A percentile compares a stretch with the other conserved stretches of the same genome.
phyloP scores from a whole-genome alignment of 1,140 invertebrate species.

The Acromyrmex charruanus region DNA sequence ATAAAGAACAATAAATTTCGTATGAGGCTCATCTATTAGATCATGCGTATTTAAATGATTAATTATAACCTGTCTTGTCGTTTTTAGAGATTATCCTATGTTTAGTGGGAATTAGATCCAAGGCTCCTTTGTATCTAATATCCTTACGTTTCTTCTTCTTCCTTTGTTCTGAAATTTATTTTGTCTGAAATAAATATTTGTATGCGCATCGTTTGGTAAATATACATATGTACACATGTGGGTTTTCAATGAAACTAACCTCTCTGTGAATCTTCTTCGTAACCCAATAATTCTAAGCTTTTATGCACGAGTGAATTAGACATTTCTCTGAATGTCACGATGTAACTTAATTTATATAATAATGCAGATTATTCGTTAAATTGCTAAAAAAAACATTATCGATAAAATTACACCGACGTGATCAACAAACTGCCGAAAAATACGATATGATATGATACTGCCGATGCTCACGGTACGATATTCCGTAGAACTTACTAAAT shows the following conservation, averaged over 20 bases:
- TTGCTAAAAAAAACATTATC: neutral
- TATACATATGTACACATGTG: too few relatives aligned
- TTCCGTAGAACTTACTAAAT: too few relatives aligned
- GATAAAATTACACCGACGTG: neutral
- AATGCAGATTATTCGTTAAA: neutral
- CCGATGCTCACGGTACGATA: too few relatives aligned
- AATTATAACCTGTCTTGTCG: conserved; percentile 73
- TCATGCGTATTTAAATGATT: neutral
- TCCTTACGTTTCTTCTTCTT: conserved; percentile 73
- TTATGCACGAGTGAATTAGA: conserved; percentile 81
- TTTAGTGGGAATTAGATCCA: conserved; percentile 79
- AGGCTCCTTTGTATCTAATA: conserved; percentile 68
- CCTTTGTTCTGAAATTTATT: conserved; percentile 57
- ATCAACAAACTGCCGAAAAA: too few relatives aligned
- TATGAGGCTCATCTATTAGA: neutral
- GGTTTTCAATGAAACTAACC: conserved; percentile 63
- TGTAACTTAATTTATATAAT: conserved; percentile 22
- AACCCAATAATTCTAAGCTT: conserved; percentile 80
- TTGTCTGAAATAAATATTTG: conserved; percentile 41
- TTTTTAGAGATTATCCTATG: conserved; percentile 74
- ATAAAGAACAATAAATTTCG: neutral
- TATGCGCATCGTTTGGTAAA: neutral
- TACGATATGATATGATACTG: too few relatives aligned
- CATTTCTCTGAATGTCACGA: conserved; percentile 74
- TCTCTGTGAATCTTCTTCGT: conserved; percentile 70